Base-by-base conservation (phyloP, 2,113 vertebrate genomes). In the Planiliza haematocheilus region DNA sequence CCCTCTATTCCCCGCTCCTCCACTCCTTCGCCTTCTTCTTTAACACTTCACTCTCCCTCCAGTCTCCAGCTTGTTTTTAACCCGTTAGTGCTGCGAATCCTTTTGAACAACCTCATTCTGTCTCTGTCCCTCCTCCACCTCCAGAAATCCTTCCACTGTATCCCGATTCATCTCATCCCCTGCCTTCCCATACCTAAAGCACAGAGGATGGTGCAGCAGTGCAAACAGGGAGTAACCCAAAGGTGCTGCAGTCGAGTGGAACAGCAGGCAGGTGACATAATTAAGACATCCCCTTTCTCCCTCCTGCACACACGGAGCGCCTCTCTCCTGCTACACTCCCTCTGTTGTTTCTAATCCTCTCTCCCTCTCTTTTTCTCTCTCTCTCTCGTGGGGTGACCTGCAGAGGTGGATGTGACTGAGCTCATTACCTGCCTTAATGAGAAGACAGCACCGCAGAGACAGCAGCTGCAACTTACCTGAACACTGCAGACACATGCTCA, bases 391-490 rank as follows among this genome's bases (percentile, higher is more conserved):
- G 86, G 86, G 73, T 89, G 88, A 92, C 91, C 88, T 85, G 82
- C 83, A 74, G 83, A 77, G 86, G 87, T 86, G 84, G 84, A 88
- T 82, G 89, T 89, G 88, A 87, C 86, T 83, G 87, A 87, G 87
- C 88, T 92, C 89, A 92, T 92, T 91, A 91, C 87, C 86, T 85
- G 81, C 81, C 71, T 90, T 91, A 92, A 92, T 92, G 89, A 91
- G 91, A 88, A 91, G 89, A 89, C 86, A 87, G 86, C 65, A 86
- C 89, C 85, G 86, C 83, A 24, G 89, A 90, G 89, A 89, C 87
- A 77, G 85, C 85, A 82, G 89, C 84, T 82, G 86, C 89, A 88
- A 74, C 81, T 79, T 86, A 88, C 86, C 84, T 84, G 81, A 82
- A 75, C 57, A 10, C 61, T 66, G 65, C 60, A 75, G 81, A 65